Base-by-base conservation (phyloP, 2,888 invertebrate species). In the Erannis defoliaria region DNA sequence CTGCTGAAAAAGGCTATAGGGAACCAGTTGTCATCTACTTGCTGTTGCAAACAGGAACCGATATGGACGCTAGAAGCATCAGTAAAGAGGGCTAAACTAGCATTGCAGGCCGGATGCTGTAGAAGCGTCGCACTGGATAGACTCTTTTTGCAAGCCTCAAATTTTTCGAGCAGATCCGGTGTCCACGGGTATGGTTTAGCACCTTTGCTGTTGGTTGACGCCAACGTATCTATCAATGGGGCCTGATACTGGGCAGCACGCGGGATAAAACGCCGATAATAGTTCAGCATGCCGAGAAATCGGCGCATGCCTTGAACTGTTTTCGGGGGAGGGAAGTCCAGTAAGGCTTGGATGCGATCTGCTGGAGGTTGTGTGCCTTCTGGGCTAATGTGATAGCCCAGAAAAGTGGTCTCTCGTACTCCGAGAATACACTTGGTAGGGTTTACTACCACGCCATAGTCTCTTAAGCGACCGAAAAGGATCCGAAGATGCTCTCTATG, bases 361-460 rank as follows among this genome's bases (percentile, higher is more conserved):
- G n/a, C 16, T 33, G 35, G 55, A 19, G 45, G 35, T 10, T 18
- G 33, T 12, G 45, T 45, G 6, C 43, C 55, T 10, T 55, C 45
- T 2, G 55, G 12, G 21, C 10, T 33, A 16, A 54, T 54, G n/a
- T 31, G 26, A n/a, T 56, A 43, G 2, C 49, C 56, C 12, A 57
- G 14, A 31, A 57, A 57, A 4, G 9, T 42, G 0, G 43, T 43
- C 33, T 50, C 50, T 1, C 42, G n/a, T 1, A n/a, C 23, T 6
- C 53, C 62, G 9, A 67, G 45, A 2, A 55, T 43, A 21, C 65
- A 67, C 19, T 64, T 64, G 1, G 55, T 14, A 12, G 49, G 40
- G 40, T 67, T 69, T 4, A 64, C 33, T 9, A 67, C 61, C 1
- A 67, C 53, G 2, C 64, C 66, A 12, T 64, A 66, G 4, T 66